Base-by-base conservation (phyloP, 1,140 invertebrate genomes). In the Drosophila kanapiae region DNA sequence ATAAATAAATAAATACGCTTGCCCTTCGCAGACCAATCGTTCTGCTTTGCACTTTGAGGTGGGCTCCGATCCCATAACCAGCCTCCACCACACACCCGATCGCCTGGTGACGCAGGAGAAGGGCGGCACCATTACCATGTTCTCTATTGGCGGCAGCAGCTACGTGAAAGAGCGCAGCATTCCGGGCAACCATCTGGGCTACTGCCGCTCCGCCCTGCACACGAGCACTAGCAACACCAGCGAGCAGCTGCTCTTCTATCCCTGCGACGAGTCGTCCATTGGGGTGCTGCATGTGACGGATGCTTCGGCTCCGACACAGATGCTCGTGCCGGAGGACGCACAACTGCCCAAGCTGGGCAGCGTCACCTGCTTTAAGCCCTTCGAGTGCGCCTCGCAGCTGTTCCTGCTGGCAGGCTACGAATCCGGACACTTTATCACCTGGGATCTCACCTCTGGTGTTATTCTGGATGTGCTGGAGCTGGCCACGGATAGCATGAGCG, bases 21-120 rank as follows among this genome's bases (percentile, higher is more conserved):
- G 1, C n/a, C 14, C 1, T 18, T 48, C 51, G 3, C 57, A 93
- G 92, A 92, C 91, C 42, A 93, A 92, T 51, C 91, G 92, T 16
- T 85, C 80, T 8, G 57, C 79, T 9, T 60, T 92, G 40, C 77
- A 92, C 60, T 92, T 93, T 23, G 79, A 91, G 43, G 80, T 92
- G 61, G 88, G 92, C 38, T 49, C 60, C n/a, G 77, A 92, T 16
- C 88, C 91, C 7, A 83, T 93, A 7, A 91, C 78, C 8, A 90
- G 64, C 54, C 53, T 93, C 5, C 84, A 91, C 48, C 88, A 91
- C 43, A 91, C 83, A 9, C 57, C 79, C 14, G 91, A 94, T 57
- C 94, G 95, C 64, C 91, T 95, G 78, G 94, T 96, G 53, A 95
- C 95, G 33, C 96, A 96, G 93, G 95, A 95, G 92, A 96, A 96